phyloP scores from a whole-genome alignment of 1,140 invertebrate species.

The Plectrocnemia conspersa region DNA sequence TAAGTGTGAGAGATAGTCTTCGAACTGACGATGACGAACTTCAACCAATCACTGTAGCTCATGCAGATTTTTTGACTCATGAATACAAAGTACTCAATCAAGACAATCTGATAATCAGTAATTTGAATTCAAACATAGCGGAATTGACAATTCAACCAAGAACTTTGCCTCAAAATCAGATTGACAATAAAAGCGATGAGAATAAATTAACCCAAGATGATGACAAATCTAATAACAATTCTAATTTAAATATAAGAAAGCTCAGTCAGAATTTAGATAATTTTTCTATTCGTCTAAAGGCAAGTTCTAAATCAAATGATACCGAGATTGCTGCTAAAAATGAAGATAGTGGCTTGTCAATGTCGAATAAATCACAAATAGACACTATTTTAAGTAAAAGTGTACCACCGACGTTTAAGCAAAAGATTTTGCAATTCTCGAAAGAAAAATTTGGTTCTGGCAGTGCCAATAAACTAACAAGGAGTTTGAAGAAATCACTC shows the following conservation, averaged over 20 bases:
- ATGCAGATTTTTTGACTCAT: slow-evolving; percentile 47
- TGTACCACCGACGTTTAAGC: slow-evolving; percentile 50
- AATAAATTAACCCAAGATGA: slow-evolving; percentile 13
- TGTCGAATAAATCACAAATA: slow-evolving; percentile 30
- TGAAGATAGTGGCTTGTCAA: slow-evolving; percentile 40
- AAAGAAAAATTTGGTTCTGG: slow-evolving; percentile 48
- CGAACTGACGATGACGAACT: slow-evolving; percentile 58
- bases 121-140: slow-evolving; percentile 54
- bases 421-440: slow-evolving; percentile 49
- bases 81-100: slow-evolving; percentile 51
- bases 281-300: slow-evolving; percentile 52
- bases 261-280: slow-evolving; percentile 47
- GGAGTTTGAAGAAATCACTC: slow-evolving; percentile 50
- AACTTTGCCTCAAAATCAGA: slow-evolving; percentile 11
- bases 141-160: slow-evolving; percentile 40
- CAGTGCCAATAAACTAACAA: slow-evolving; percentile 47
- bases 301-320: slow-evolving; percentile 37
- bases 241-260: slow-evolving; percentile 44
- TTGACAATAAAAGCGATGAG: neutral
- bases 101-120: slow-evolving; percentile 55
- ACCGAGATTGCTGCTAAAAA: slow-evolving; percentile 39
- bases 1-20: slow-evolving; percentile 52
- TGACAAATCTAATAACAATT: slow-evolving; percentile 16
- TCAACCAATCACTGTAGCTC: slow-evolving; percentile 46
- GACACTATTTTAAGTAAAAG: slow-evolving; percentile 47